Evolutionary conservation across 2,113 vertebrate species (phyloP), one percentile per base, ranked within the genome.

Genomic region (Cephalopterus ornatus): DNA sequence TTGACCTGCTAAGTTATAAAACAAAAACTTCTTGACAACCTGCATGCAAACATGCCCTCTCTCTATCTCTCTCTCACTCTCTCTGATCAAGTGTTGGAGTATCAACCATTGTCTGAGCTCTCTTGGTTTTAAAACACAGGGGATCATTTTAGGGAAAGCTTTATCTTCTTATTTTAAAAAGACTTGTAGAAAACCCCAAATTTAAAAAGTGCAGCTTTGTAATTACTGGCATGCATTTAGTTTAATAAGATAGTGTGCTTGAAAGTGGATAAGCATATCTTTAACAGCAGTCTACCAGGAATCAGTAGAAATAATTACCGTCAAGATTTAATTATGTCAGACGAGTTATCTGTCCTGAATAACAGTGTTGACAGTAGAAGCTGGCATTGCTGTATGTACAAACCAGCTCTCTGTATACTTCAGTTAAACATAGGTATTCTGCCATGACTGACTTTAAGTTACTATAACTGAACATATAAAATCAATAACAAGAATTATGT

Each of bases 321-420:
- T 96, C 96, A 96, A 97, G 98, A 97, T 98, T 98, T 98, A 98
- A 98, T 98, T 98, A 98, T 97, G 96, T 92, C 88, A 97, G 96
- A 97, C 92, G 92, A 96, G 96, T 63, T 97, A 97, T 93, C 93
- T 97, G 89, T 94, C 94, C 97, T 94, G 96, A 97, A 96, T 97
- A 97, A 94, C 65, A 93, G 95, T 84, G 95, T 95, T 47, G 65
- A 88, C 93, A 91, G 90, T 53, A 93, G 80, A 93, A 80, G 93
- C 91, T 91, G 95, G 91, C 81, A 94, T n/a, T 86, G 94, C 93
- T 95, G 18, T 81, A 61, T 75, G 84, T 88, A 97, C 95, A 92
- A 97, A 83, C 58, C 77, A 93, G 82, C 59, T 96, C 85, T 89
- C 90, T 89, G 71, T 85, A 89, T 89, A 88, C 16, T 95, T 96